Evolutionary conservation across 2,113 vertebrate genomes (phyloP), one percentile per base, ranked within the genome.

Genomic region (Solea solea): DNA sequence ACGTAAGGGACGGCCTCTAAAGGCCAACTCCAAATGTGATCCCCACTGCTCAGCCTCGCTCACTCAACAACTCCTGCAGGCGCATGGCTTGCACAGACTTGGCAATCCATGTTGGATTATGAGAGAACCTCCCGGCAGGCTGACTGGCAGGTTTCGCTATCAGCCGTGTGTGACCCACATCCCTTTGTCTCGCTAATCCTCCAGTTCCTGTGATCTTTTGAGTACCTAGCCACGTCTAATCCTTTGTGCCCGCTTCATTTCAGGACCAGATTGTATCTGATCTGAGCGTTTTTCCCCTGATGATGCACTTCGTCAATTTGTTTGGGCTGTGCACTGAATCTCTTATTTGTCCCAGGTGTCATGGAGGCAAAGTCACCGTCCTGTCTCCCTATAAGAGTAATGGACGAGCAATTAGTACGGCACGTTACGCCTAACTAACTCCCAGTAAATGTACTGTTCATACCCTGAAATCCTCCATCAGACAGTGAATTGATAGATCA

Each of bases 121-220:
- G 40, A 53, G 59, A 60, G 62, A 62, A 79, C 84, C 84, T 74
- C 10, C 3, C 49, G 71, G 77, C 69, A 61, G 68, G 40, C 57
- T 69, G 82, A 81, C 72, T 77, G 87, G 67, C 80, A 81, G 79
- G 78, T 88, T 91, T 88, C 78, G 86, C 71, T 86, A 63, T 85
- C 69, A 66, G 72, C 74, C 57, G 58, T 64, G 59, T 83, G 67
- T 93, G 91, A 94, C 89, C 91, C 89, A 93, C 81, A 92, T 92
- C 77, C 64, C 64, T 61, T 67, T 81, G 65, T 67, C 64, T 4
- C 10, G 67, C 69, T 92, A 92, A 94, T 93, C 90, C 90, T 75
- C 90, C 89, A 85, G 88, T 92, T 89, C 82, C 82, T 85, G 81
- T 67, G 55, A 77, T 90, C 83, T 78, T 11, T 65, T 64, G 72